These are phyloP conservation scores for Mionectes macconnelli DNA, from an alignment of 2,113 vertebrate genomes.

Conservation along the genomic window DNA sequence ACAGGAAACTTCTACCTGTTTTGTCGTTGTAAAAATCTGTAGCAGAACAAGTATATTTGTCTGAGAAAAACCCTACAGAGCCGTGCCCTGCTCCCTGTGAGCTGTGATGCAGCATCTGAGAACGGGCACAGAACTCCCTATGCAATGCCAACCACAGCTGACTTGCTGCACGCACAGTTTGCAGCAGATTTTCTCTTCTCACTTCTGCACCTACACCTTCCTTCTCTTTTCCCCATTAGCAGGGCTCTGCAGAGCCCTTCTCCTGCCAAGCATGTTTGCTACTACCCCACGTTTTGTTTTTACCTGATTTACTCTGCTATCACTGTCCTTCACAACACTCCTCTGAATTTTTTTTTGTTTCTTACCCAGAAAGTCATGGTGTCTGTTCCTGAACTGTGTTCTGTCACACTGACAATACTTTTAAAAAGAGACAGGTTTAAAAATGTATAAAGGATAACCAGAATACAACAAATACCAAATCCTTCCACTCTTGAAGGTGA, in stretches of 20 bases:
- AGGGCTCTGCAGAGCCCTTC: not conserved
- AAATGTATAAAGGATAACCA: not conserved
- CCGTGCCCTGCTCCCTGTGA: not conserved
- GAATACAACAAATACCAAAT: not conserved
- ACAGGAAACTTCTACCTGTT: not conserved
- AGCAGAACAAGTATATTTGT: not conserved
- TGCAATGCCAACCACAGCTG: not conserved
- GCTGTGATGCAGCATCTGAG: accelerated
- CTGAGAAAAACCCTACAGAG: not conserved
- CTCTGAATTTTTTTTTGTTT: not conserved
- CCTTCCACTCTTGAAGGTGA: not conserved
- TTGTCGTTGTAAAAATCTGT: not conserved
- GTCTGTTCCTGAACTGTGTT: not conserved
- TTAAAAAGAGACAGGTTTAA: not conserved
- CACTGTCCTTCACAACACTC: not conserved
- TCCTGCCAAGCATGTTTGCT: not conserved
- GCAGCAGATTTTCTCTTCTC: not conserved
- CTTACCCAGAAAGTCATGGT: not conserved
- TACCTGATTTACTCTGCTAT: not conserved
- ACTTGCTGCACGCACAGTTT: not conserved
- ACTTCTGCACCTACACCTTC: not conserved
- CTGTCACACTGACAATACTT: not conserved
- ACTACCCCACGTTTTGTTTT: not conserved
- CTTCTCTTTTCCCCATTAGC: not conserved
- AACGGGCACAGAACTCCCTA: not conserved